Conservation (phyloP, 2,113 vertebrate genomes). For the Poecilia latipinna region DNA sequence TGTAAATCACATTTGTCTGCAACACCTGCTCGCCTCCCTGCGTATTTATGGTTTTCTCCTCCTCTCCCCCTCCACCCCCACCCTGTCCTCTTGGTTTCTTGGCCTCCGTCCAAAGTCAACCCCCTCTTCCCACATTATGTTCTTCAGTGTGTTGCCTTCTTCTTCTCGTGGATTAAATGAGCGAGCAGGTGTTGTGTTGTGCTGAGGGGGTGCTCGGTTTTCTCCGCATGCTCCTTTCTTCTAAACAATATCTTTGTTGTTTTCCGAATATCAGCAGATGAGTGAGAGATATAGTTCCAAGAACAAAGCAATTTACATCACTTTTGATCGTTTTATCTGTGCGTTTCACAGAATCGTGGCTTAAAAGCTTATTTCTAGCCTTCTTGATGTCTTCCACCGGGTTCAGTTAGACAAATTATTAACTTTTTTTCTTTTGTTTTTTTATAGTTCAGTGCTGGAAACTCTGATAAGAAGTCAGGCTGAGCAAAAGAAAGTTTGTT, state of each 20-base stretch:
- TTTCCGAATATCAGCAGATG: constrained; percentile 9
- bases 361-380: not conserved
- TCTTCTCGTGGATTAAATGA: constrained; percentile 57
- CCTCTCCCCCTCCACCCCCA: not conserved
- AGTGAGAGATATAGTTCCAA: not conserved
- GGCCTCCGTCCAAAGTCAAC: constrained; percentile 68
- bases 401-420: not conserved
- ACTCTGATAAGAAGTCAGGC: not conserved
- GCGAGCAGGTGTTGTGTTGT: constrained; percentile 56
- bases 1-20: constrained; percentile 74
- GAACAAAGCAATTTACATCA: not conserved
- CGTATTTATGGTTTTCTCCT: constrained; percentile 67
- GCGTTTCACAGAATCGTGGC: not conserved
- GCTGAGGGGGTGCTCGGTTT: constrained; percentile 1
- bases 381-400: not conserved
- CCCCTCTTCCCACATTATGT: constrained; percentile 45
- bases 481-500: constrained; percentile 9
- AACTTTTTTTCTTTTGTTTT: not conserved
- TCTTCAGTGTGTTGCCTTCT: constrained; percentile 33
- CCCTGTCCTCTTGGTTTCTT: constrained; percentile 58
- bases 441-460: not conserved
- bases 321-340: not conserved
- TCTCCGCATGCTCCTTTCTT: not conserved
- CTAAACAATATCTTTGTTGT: constrained; percentile 29
- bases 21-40: constrained; percentile 58